Evolutionary conservation across 2,888 invertebrate genomes (phyloP), one percentile per base, ranked within the genome.

Genomic region (Tyria jacobaeae): DNA sequence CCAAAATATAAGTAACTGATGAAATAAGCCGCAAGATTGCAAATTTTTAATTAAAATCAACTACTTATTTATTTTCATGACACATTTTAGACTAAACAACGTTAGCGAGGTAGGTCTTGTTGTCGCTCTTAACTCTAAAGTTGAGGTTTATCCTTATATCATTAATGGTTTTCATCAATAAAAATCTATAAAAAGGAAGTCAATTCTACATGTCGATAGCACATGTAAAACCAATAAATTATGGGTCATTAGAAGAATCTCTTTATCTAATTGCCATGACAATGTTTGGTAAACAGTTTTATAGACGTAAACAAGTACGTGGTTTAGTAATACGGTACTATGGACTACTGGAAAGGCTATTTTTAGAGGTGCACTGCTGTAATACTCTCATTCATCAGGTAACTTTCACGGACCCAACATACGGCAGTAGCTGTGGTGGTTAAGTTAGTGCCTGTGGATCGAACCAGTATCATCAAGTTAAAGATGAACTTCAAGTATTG

Each of bases 241-340:
- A 79, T 50, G 60, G 64, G 71, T 71, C 71, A 71, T 73, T 75
- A 80, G 73, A 81, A 64, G 70, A 75, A 76, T 75, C 70, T 54
- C 67, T 66, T 88, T 88, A 90, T 89, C 86, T 79, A 77, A 83
- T 83, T 81, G 69, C 73, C 79, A 76, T 81, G 84, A 83, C 84
- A 83, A 83, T 88, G 80, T 89, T 90, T 90, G 87, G 91, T 91
- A 87, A 89, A 89, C 80, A 82, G 56, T 70, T 74, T 83, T 89
- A 88, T 89, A 86, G 79, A 84, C 82, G 83, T 89, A 88, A 90
- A 89, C 88, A 89, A 87, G 78, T 87, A 89, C 87, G 88, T 83
- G 88, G 89, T 90, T 87, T 88, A 88, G 88, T 90, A 88, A 91
- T 85, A 85, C 86, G 86, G 87, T 89, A 88, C 88, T 89, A 79